Conservation (phyloP, 1,140 invertebrate genomes). For the Linepithema humile region DNA sequence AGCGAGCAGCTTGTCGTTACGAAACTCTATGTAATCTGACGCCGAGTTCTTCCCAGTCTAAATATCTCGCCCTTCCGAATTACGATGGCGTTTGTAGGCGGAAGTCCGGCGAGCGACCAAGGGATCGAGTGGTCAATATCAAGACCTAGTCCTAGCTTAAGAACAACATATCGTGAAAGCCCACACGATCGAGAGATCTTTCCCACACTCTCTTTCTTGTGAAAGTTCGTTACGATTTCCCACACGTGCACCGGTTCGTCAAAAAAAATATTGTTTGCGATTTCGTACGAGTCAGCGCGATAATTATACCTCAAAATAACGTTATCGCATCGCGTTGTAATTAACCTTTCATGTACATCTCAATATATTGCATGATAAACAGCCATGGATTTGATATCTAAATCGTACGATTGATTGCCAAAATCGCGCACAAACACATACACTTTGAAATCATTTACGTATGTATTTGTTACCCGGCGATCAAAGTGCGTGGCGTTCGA, state of each 20-base stretch:
- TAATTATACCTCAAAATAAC: neutral
- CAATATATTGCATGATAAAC: neutral
- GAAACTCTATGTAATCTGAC: slow-evolving; percentile 55
- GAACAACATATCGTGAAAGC: slow-evolving; percentile 66
- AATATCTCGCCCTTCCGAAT: slow-evolving; percentile 51
- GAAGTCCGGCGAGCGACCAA: slow-evolving; percentile 76
- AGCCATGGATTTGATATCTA: neutral
- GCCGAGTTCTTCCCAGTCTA: slow-evolving; percentile 10
- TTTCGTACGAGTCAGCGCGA: neutral
- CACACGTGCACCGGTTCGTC: slow-evolving; percentile 37
- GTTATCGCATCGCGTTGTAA: neutral
- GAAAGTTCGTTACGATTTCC: slow-evolving; percentile 49
- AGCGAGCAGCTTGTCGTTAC: neutral
- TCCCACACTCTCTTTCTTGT: slow-evolving; percentile 36
- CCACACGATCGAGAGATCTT: slow-evolving; percentile 1
- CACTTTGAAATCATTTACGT: slow-evolving; percentile 1
- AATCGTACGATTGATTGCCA: slow-evolving; percentile 6
- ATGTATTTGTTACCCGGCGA: slow-evolving; percentile 3
- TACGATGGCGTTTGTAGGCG: slow-evolving; percentile 67
- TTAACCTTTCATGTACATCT: neutral
- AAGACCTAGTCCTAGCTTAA: slow-evolving; percentile 52
- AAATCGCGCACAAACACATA: neutral
- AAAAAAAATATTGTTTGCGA: slow-evolving; percentile 23
- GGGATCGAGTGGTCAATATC: slow-evolving; percentile 75
- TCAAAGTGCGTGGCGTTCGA: slow-evolving; percentile 7